These are phyloP conservation scores for Rhinichthys klamathensis DNA, from an alignment of 2,113 vertebrate species.

Conservation along the genomic window DNA sequence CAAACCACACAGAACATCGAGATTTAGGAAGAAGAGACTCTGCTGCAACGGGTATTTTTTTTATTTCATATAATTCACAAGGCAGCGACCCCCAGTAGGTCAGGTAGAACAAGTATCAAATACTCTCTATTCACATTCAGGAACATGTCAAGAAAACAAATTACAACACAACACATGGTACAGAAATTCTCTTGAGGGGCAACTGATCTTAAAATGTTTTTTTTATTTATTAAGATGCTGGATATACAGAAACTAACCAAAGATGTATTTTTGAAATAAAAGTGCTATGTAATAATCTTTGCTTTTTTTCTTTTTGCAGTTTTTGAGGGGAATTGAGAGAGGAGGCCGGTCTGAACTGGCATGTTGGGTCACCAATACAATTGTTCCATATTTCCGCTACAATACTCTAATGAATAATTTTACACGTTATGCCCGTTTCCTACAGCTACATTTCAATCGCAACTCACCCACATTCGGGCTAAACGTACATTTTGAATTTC, in stretches of 20 bases:
- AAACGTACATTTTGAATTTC: not conserved
- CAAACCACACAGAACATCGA: constrained; percentile 68
- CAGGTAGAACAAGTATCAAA: constrained; percentile 57
- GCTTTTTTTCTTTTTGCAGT: not conserved
- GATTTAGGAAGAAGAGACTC: constrained; percentile 66
- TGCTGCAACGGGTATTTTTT: constrained; percentile 61
- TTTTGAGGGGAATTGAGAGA: not conserved
- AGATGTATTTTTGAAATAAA: constrained; percentile 2
- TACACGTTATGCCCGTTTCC: not conserved
- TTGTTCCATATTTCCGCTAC: not conserved
- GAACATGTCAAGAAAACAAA: constrained; percentile 68
- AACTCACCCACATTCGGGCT: constrained; percentile 1
- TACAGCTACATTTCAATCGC: constrained; percentile 15
- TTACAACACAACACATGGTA: constrained; percentile 67
- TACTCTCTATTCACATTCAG: constrained; percentile 70
- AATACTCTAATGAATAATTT: constrained; percentile 14
- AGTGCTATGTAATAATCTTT: not conserved
- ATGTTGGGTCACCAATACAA: not conserved
- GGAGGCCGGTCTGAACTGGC: not conserved
- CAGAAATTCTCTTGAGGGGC: constrained; percentile 48
- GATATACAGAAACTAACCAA: constrained; percentile 1
- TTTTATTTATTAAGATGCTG: not conserved
- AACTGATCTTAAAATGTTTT: constrained; percentile 11
- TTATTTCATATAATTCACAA: constrained; percentile 52
- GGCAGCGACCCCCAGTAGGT: constrained; percentile 45